A percentile compares a stretch with the other conserved stretches of the same genome.
Conservation (phyloP, 2,797 vertebrate species). For the Anabacerthia variegaticeps region DNA sequence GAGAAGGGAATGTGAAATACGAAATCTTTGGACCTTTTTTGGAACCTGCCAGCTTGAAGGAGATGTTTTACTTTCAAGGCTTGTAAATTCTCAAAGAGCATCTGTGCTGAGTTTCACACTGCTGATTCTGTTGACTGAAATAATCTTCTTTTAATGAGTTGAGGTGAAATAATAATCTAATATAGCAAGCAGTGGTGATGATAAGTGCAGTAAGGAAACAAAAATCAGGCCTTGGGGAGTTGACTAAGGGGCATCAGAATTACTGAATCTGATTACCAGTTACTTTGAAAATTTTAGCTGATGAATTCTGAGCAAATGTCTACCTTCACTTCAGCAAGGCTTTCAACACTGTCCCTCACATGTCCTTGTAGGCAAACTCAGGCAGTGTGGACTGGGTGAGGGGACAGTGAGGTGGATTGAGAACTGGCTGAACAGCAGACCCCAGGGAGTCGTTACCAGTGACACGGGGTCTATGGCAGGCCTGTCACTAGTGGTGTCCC, state of each 20-base stretch:
- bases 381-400: background rate
- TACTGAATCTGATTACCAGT: background rate
- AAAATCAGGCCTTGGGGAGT: background rate
- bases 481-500: background rate
- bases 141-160: background rate
- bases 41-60: background rate
- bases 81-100: background rate
- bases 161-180: background rate
- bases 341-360: background rate
- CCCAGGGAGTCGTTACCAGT: accelerated
- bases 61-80: background rate
- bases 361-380: background rate
- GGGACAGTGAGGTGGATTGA: background rate
- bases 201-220: background rate
- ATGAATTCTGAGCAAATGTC: background rate
- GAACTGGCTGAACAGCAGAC: background rate
- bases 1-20: background rate
- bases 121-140: background rate
- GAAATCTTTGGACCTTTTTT: background rate
- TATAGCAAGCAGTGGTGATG: background rate
- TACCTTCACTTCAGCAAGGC: background rate
- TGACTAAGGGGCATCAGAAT: background rate
- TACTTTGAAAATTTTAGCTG: background rate
- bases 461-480: accelerated
- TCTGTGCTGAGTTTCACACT: background rate